These are phyloP conservation scores for Xylocopa sonorina DNA, from an alignment of 1,140 invertebrate species.

Conservation along the genomic window DNA sequence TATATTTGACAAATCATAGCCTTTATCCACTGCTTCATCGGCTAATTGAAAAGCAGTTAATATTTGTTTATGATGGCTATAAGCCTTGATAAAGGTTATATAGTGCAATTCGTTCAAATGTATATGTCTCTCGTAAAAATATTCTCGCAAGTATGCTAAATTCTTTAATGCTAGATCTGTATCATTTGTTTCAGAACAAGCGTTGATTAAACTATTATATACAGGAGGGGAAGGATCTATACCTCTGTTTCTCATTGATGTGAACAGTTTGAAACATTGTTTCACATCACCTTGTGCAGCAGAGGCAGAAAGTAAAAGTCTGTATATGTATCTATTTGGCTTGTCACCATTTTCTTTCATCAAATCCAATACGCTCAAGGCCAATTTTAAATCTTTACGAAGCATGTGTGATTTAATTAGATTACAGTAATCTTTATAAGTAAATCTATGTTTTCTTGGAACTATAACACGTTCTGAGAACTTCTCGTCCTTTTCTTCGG, in stretches of 20 bases:
- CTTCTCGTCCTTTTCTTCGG: conserved; percentile 73
- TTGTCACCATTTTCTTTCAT: conserved; percentile 88
- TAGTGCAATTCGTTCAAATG: conserved; percentile 90
- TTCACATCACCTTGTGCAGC: conserved; percentile 91
- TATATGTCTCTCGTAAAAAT: conserved; percentile 83
- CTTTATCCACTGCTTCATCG: conserved; percentile 90
- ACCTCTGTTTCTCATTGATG: conserved; percentile 89
- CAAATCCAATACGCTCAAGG: conserved; percentile 90
- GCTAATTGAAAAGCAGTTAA: conserved; percentile 89
- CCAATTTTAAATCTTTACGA: conserved; percentile 86
- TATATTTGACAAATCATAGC: conserved; percentile 86
- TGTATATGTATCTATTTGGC: conserved; percentile 90
- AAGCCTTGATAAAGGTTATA: conserved; percentile 95
- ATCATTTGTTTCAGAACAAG: conserved; percentile 91
- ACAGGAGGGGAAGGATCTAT: conserved; percentile 86
- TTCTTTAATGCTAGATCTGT: conserved; percentile 83
- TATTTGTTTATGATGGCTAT: conserved; percentile 90
- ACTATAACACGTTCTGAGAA: conserved; percentile 66
- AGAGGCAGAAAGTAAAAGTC: conserved; percentile 90
- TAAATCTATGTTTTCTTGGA: conserved; percentile 73
- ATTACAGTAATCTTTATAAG: conserved; percentile 85
- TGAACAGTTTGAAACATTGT: conserved; percentile 92
- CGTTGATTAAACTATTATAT: conserved; percentile 93
- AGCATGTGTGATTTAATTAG: conserved; percentile 87
- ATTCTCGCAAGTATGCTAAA: conserved; percentile 83